A percentile compares a stretch with the other conserved stretches of the same genome.
Conservation (phyloP, 1,140 invertebrate species). For the Drosophila punjabiensis region DNA sequence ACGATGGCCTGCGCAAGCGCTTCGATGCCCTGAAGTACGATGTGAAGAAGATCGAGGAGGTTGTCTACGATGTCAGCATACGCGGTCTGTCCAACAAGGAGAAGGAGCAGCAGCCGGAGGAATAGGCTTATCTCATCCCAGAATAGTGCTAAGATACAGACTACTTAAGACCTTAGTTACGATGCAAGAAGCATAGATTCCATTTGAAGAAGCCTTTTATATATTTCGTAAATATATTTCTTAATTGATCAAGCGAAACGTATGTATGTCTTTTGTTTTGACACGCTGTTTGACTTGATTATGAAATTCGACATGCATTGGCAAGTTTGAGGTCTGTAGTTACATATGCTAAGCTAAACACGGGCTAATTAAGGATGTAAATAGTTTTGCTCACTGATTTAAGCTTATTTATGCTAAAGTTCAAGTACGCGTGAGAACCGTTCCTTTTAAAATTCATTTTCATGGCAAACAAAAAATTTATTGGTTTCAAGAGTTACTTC, state of each 20-base stretch:
- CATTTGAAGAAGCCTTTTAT: constrained; percentile 16
- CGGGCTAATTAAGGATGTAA: background rate
- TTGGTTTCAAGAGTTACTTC: background rate
- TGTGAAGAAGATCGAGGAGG: constrained; percentile 97
- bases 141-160: constrained; percentile 36
- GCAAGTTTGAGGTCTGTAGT: background rate
- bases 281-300: background rate
- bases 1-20: constrained; percentile 94
- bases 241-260: constrained; percentile 4
- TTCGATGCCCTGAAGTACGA: constrained; percentile 97
- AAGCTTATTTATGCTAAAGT: constrained; percentile 3
- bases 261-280: background rate
- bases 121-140: constrained; percentile 16
- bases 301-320: constrained; percentile 6
- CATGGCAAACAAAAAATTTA: background rate
- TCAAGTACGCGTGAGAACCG: background rate
- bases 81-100: constrained; percentile 88
- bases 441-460: background rate
- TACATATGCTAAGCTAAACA: background rate
- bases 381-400: background rate
- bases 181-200: constrained; percentile 8
- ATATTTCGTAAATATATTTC: constrained; percentile 44
- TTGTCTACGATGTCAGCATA: constrained; percentile 97
- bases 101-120: constrained; percentile 21
- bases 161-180: constrained; percentile 20